phyloP scores from a whole-genome alignment of 2,797 vertebrate species.

The Scolopax bukidnonensis region DNA sequence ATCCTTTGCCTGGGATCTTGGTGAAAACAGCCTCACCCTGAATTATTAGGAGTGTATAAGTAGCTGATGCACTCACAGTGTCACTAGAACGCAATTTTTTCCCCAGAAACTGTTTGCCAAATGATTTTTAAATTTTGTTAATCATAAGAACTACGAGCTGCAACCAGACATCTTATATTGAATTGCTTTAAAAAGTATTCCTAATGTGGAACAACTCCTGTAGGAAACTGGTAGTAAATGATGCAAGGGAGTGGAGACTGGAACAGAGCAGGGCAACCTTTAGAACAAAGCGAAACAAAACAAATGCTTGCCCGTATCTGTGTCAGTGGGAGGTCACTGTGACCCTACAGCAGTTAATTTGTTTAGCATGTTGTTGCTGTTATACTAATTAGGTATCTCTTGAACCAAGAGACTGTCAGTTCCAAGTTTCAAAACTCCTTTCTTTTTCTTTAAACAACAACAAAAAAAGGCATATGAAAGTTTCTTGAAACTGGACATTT shows the following conservation, averaged over 20 bases:
- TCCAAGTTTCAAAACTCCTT: background rate
- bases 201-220: background rate
- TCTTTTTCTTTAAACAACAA: background rate
- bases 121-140: background rate
- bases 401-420: constrained; percentile 35
- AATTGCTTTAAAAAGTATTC: constrained; percentile 3
- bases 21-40: background rate
- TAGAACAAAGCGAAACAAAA: constrained; percentile 51
- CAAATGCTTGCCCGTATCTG: constrained; percentile 19
- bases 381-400: constrained; percentile 52
- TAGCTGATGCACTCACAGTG: background rate
- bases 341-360: constrained; percentile 44
- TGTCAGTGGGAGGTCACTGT: constrained; percentile 40
- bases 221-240: constrained; percentile 10
- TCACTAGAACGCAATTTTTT: background rate
- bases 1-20: background rate
- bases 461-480: background rate
- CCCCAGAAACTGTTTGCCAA: background rate
- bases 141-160: background rate
- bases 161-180: background rate
- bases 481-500: background rate
- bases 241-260: background rate
- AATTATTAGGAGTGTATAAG: background rate
- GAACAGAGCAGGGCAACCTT: constrained; percentile 9
- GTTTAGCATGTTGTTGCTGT: constrained; percentile 44